Base-by-base conservation (phyloP, 2,113 vertebrate species). In the Indicator maculatus region DNA sequence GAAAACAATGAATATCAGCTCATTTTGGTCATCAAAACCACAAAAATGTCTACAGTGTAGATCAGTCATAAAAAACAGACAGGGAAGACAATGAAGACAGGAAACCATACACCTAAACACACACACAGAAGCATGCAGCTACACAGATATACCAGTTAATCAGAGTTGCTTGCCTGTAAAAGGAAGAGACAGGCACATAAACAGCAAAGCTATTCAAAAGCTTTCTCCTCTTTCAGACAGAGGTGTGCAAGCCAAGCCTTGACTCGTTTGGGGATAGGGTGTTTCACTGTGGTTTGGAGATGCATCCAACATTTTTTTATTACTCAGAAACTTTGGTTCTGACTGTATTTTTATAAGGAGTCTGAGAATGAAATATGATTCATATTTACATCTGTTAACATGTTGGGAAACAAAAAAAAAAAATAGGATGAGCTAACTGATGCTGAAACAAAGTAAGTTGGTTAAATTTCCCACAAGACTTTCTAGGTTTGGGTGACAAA, bases 351-450 rank as follows among this genome's bases (percentile, higher is more conserved):
- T 95, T 96, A 77, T 86, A 96, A 95, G 83, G 89, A 95, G 97
- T 97, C 96, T 97, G 97, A 97, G 96, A 96, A 97, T 91, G 90
- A 96, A 95, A 90, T 88, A 79, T 97, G 97, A 98, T 96, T 98
- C 98, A 98, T 97, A 95, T 96, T 97, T 96, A 95, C 97, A 97
- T 97, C 96, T 97, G 95, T 97, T 94, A 90, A 87, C 95, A 78
- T 82, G 93, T 96, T 96, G 83, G 93, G 93, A 95, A 92, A 19
- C 41, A 66, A 52, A 19, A 52, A 38, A 39, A 71, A 36, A 64
- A 89, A 69, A 45, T 64, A 63, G 6, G 66, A 97, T 97, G 93
- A 97, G 96, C 93, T 96, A 97, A 94, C 76, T 93, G 76, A 52
- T 88, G 83, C 91, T 72, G 72, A 95, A 97, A 97, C 70, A 94